Evolutionary conservation across 2,113 vertebrate species (phyloP).

Genomic region (Chamaetylas fuelleborni): DNA sequence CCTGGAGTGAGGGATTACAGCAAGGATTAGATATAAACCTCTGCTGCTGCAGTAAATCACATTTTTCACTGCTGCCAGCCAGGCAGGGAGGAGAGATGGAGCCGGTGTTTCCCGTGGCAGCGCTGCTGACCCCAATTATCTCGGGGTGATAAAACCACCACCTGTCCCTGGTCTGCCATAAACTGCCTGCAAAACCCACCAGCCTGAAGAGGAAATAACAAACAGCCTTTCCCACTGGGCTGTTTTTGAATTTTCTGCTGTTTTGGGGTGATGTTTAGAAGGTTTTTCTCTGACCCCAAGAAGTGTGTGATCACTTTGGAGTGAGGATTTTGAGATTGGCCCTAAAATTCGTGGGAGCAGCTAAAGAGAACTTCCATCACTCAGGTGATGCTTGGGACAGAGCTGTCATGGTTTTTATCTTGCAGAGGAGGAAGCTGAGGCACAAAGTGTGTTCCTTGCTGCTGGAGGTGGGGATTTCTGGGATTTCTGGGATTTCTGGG

Average conservation of each 20-base stretch:
- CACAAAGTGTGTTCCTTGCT: not conserved
- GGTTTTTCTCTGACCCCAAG: not conserved
- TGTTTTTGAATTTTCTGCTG: not conserved
- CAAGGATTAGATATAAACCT: not conserved
- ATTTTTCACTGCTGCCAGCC: not conserved
- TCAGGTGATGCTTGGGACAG: not conserved
- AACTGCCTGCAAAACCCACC: not conserved
- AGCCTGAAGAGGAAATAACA: not conserved
- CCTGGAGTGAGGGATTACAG: not conserved
- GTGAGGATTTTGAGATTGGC: not conserved
- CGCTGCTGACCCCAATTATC: slow-evolving; percentile 7
- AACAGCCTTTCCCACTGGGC: not conserved
- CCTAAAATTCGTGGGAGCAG: rapidly evolving
- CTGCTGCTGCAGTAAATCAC: not conserved
- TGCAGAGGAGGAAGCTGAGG: not conserved
- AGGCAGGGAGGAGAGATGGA: not conserved
- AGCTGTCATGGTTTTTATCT: not conserved
- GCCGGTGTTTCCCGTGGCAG: not conserved
- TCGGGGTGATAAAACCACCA: not conserved
- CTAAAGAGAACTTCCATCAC: rapidly evolving
- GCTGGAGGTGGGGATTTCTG: not conserved
- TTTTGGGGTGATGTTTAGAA: not conserved
- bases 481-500: not conserved
- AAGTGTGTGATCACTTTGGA: rapidly evolving
- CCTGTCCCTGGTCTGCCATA: not conserved